A percentile compares a stretch with the other conserved stretches of the same genome.
Evolutionary conservation across 2,888 invertebrate species (phyloP).

Genomic region (Auanema freiburgensis): DNA sequence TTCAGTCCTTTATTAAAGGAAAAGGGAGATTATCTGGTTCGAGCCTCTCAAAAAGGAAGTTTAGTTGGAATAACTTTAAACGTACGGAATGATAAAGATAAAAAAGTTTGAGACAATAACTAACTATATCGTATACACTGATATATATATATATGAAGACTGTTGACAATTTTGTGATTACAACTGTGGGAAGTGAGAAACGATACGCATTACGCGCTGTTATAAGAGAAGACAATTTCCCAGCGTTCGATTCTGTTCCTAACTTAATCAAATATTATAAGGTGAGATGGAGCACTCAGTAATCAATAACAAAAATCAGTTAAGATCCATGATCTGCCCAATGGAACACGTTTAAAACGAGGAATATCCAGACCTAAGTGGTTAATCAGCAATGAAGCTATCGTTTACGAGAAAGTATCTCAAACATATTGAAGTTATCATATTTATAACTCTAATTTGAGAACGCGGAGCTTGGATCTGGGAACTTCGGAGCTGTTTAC

Average conservation of each 20-base stretch:
- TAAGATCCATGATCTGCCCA: neutral
- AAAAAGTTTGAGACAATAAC: neutral
- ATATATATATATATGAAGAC: neutral
- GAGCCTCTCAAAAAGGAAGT: neutral
- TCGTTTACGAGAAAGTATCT: neutral
- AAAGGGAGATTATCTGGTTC: neutral
- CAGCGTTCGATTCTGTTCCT: neutral
- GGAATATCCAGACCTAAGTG: neutral
- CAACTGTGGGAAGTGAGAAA: neutral
- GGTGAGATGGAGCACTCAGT: neutral
- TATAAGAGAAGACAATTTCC: neutral
- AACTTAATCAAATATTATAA: conserved; percentile 3
- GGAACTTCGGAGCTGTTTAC: neutral
- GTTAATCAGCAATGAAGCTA: neutral
- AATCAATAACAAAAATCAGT: neutral
- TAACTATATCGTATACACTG: neutral
- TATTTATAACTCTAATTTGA: neutral
- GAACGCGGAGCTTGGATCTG: neutral
- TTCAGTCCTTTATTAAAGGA: neutral
- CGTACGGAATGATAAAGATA: neutral
- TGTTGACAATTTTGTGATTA: neutral
- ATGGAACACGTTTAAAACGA: neutral
- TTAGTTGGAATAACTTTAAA: neutral
- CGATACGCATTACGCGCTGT: neutral
- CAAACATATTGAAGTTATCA: neutral